Evolutionary conservation across 2,888 invertebrate species (phyloP).

Genomic region (Meganola albula): DNA sequence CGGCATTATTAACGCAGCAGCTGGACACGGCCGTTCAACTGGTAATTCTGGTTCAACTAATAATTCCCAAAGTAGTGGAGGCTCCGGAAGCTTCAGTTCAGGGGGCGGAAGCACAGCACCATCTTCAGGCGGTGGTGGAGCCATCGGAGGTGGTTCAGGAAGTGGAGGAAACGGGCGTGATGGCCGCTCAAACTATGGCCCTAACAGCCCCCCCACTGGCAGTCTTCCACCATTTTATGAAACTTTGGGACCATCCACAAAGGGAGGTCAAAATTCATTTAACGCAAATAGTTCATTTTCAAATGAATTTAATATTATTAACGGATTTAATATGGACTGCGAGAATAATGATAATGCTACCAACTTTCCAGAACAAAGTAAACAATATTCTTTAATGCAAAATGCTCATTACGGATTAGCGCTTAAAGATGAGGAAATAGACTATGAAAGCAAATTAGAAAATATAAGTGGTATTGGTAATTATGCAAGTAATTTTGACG

Average conservation of each 20-base stretch:
- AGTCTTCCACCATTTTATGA: conserved; percentile 94
- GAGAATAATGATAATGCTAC: conserved; percentile 81
- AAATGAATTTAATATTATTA: conserved; percentile 83
- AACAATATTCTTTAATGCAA: conserved; percentile 88
- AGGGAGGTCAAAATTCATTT: conserved; percentile 86
- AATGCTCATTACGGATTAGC: conserved; percentile 89
- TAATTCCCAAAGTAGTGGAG: conserved; percentile 71
- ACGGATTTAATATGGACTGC: conserved; percentile 86
- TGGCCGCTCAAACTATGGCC: conserved; percentile 90
- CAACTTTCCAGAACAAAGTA: conserved; percentile 76
- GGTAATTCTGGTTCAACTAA: conserved; percentile 76
- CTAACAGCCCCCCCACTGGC: conserved; percentile 91
- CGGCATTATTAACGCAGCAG: conserved; percentile 84
- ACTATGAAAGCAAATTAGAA: conserved; percentile 86
- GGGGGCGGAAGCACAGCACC: conserved; percentile 76
- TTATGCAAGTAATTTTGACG: conserved; percentile 82
- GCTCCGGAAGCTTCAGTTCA: conserved; percentile 73
- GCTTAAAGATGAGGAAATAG: conserved; percentile 88
- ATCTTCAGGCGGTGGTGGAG: conserved; percentile 79
- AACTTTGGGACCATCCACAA: conserved; percentile 80
- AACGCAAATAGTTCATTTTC: conserved; percentile 82
- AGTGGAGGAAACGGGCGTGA: conserved; percentile 88
- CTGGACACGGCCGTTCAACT: conserved; percentile 86
- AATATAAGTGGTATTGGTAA: conserved; percentile 80
- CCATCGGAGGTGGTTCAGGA: conserved; percentile 83